Base-by-base conservation (phyloP, 2,797 vertebrate species). In the Melanotaenia boesemani region DNA sequence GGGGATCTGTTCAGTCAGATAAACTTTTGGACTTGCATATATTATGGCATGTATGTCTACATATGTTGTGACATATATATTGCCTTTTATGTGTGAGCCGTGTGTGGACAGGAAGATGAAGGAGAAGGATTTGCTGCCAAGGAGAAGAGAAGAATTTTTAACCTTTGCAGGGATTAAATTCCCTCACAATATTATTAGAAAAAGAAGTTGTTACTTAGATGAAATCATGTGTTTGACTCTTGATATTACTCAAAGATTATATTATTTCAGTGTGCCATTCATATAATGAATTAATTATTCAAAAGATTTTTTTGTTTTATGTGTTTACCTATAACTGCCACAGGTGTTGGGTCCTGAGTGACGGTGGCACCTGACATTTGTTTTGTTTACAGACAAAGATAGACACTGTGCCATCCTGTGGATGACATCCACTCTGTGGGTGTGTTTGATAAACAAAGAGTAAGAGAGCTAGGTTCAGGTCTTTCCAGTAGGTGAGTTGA, bases 401-500 rank as follows among this genome's bases (percentile, higher is more conserved):
- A 2, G 30, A 28, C 48, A 13, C 5, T 2, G 3, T 58, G 36
- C 52, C 58, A 28, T 28, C 28, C 32, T 6, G 32, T 32, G 32
- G 67, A 5, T 34, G 37, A 28, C 34, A 66, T 44, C 37, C 57
- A 62, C 24, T 32, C 7, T 28, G 12, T 22, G 24, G 56, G 20
- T 41, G 4, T 18, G 16, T 52, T 46, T 60, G 36, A n/a, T 22
- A 24, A 60, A 36, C 20, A 24, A 8, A 60, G 50, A 60, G 37
- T 62, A 48, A 60, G 15, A 24, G 5, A 12, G 16, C 6, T 10
- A 37, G 37, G 37, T 39, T 39, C 11, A 32, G 36, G 50, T 70
- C 22, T 79, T 85, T 88, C 78, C 62, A 28, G 70, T 80, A 87
- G 89, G 77, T 68, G 65, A 73, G 37, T 3, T 12, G 37, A 13